Percentiles rank a stretch among this genome's conserved stretches.
Evolutionary conservation across 2,888 invertebrate species (phyloP).

Genomic region (Strigamia transsilvanica): DNA sequence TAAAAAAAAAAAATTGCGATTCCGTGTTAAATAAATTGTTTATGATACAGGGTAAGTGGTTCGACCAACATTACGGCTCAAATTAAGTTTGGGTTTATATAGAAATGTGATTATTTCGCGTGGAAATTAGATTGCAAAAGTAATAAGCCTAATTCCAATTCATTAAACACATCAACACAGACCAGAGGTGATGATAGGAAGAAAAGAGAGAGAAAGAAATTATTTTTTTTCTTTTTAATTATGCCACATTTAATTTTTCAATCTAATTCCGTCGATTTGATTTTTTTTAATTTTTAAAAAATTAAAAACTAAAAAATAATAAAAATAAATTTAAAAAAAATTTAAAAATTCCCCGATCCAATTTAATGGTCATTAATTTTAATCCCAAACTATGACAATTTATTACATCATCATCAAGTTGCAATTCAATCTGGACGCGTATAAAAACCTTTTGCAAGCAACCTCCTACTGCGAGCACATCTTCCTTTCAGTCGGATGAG

Average conservation of each 20-base stretch:
- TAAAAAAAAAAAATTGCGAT: slow-evolving; percentile 11
- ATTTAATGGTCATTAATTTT: slow-evolving; percentile 13
- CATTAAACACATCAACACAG: slow-evolving; percentile 42
- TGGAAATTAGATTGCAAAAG: slow-evolving; percentile 39
- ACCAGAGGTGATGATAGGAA: slow-evolving; percentile 32
- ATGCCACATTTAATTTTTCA: slow-evolving; percentile 39
- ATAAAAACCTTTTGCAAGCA: background rate
- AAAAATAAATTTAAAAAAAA: background rate
- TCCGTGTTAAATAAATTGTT: slow-evolving; percentile 27
- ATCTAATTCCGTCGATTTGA: background rate
- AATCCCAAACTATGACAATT: background rate
- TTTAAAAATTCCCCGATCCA: background rate
- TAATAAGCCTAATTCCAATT: slow-evolving; percentile 44
- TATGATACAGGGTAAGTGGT: slow-evolving; percentile 44
- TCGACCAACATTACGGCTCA: slow-evolving; percentile 42
- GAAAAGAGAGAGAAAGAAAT: background rate
- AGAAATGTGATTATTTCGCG: slow-evolving; percentile 44
- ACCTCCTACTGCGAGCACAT: slow-evolving; percentile 35
- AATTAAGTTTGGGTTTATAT: slow-evolving; percentile 37
- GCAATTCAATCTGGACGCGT: slow-evolving; percentile 29
- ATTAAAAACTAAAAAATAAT: background rate
- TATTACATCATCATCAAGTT: slow-evolving; percentile 23
- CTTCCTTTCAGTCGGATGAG: background rate
- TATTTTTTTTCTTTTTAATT: slow-evolving; percentile 3
- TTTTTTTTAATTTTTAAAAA: background rate